A percentile compares a stretch with the other conserved stretches of the same genome.
These are phyloP conservation scores for Tachuris rubrigastra DNA, from an alignment of 2,113 vertebrate genomes.

Conservation along the genomic window DNA sequence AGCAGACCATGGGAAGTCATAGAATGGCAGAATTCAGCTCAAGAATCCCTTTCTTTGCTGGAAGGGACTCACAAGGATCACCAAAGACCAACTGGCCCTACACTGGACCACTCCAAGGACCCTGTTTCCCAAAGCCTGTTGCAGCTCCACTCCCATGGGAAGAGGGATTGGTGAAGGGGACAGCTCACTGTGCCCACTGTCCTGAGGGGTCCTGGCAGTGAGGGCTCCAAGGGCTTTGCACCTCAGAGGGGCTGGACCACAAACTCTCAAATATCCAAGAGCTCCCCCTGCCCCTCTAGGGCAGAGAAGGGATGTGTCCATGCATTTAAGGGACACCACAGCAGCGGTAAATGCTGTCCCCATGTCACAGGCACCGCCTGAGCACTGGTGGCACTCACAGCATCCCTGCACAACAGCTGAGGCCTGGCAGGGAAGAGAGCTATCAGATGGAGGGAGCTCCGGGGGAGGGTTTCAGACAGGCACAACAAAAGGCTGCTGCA, in stretches of 20 bases:
- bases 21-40: not conserved
- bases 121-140: not conserved
- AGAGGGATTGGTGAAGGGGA: rapidly evolving
- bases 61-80: not conserved
- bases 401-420: not conserved
- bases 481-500: constrained; percentile 26
- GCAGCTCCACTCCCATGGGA: rapidly evolving
- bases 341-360: not conserved
- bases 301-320: rapidly evolving
- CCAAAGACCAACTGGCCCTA: not conserved
- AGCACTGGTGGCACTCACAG: not conserved
- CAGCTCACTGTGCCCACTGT: rapidly evolving
- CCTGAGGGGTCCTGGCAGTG: rapidly evolving
- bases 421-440: constrained; percentile 6
- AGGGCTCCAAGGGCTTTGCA: not conserved
- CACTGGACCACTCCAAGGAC: not conserved
- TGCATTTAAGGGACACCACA: not conserved
- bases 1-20: not conserved
- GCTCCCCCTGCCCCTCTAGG: not conserved
- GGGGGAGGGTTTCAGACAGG: not conserved
- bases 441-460: constrained; percentile 1
- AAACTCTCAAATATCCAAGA: not conserved
- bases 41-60: no score
- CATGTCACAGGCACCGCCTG: not conserved
- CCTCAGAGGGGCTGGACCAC: not conserved